phyloP scores from a whole-genome alignment of 2,797 vertebrate genomes.

The Sebastolobus alascanus region DNA sequence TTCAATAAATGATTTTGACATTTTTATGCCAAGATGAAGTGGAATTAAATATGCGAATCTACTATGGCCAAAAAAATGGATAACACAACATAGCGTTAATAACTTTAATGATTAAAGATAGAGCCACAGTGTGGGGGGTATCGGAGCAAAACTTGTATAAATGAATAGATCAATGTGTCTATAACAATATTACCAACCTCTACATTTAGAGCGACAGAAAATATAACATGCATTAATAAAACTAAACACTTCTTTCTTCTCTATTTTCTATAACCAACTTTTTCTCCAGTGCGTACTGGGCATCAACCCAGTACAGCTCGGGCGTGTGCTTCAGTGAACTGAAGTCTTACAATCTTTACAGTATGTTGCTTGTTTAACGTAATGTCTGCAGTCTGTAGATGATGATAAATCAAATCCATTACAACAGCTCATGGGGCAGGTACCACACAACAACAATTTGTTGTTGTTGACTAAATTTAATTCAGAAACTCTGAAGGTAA shows the following conservation, averaged over 20 bases:
- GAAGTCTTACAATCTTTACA: background rate
- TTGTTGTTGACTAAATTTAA: background rate
- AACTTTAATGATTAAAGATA: constrained; percentile 10
- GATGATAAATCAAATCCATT: background rate
- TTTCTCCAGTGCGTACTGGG: too few species aligned
- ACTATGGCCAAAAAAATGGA: constrained; percentile 6
- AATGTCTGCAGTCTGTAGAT: background rate
- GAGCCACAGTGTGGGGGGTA: background rate
- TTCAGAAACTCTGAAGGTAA: background rate
- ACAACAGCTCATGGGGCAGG: background rate
- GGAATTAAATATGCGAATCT: constrained; percentile 25
- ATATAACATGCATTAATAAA: too few species aligned
- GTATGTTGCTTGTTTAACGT: background rate
- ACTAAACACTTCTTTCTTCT: too few species aligned
- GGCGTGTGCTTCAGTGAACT: background rate
- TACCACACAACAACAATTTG: background rate
- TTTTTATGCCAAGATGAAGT: constrained; percentile 42
- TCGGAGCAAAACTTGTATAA: background rate
- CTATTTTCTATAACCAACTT: too few species aligned
- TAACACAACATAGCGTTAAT: constrained; percentile 8
- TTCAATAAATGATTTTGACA: constrained; percentile 18
- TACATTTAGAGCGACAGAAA: background rate
- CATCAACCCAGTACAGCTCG: background rate
- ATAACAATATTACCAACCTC: background rate
- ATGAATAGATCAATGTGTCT: background rate